Base-by-base conservation (phyloP, 2,888 invertebrate species). In the Rhorus exstirpatorius region DNA sequence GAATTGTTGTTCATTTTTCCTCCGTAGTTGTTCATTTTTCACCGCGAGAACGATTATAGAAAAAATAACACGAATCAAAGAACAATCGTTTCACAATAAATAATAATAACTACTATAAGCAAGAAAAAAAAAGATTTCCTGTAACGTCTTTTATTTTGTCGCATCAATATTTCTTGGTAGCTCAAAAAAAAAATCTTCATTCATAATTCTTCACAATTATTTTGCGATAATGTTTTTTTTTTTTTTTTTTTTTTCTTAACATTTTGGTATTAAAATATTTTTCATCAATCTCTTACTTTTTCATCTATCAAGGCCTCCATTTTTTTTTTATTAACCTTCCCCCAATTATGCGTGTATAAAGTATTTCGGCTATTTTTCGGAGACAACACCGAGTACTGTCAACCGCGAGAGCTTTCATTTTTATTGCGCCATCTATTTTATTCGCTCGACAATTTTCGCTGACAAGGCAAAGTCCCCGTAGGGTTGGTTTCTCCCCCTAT, bases 371-470 rank as follows among this genome's bases (percentile, higher is more conserved):
- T n/a, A 21, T 24, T 72, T 51, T 41, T 21, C 21, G 21, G 12
- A 17, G n/a, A 21, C 24, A 17, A 17, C 10, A 35, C 38, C 10
- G 49, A 51, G 49, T 10, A 10, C 44, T 41, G 35, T 41, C 51
- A 53, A 21, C 14, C 51, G 44, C 12, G 65, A 38, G 12, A 26
- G 17, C 46, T 65, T 63, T 51, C 44, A 44, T 65, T 75, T 65
- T 75, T 55, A 63, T 65, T 53, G 74, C 63, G 12, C 38, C 51
- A 44, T 65, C 41, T 41, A 53, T 65, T 74, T 61, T 31, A 31
- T 31, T 65, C 63, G 44, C 55, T 75, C 44, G 74, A 44, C 38
- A 41, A 75, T 65, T 65, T 65, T 75, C 44, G 17, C 53, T 31
- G 65, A 55, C 65, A 75, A 75, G 65, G 74, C 17, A 14, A 65